phyloP scores from a whole-genome alignment of 2,888 invertebrate species.

The Drosophila pegasa region DNA sequence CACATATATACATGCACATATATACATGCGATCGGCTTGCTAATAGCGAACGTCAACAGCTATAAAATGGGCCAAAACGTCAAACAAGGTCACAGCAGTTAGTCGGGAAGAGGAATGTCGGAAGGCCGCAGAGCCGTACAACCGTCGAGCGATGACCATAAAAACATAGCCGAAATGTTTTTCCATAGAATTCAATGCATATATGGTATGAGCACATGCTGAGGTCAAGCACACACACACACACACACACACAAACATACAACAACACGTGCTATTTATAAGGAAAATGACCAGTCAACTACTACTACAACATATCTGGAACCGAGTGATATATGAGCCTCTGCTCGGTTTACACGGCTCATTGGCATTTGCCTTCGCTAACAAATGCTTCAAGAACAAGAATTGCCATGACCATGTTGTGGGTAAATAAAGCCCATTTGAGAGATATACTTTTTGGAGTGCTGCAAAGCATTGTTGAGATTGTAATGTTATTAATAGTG shows the following conservation, averaged over 20 bases:
- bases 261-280: slow-evolving; percentile 14
- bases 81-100: slow-evolving; percentile 71
- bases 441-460: slow-evolving; percentile 1
- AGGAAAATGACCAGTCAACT: slow-evolving; percentile 11
- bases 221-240: slow-evolving; percentile 5
- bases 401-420: slow-evolving; percentile 13
- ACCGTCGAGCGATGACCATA: slow-evolving; percentile 47
- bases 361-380: slow-evolving; percentile 21
- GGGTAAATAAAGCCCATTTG: slow-evolving; percentile 2
- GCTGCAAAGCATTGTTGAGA: not conserved
- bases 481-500: not conserved
- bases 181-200: slow-evolving; percentile 53
- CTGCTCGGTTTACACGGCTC: slow-evolving; percentile 10
- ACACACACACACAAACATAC: not conserved
- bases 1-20: not conserved
- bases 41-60: slow-evolving; percentile 69
- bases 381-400: not conserved
- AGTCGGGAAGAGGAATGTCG: slow-evolving; percentile 25
- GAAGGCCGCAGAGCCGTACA: slow-evolving; percentile 2
- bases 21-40: slow-evolving; percentile 29
- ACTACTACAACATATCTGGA: slow-evolving; percentile 3
- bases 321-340: slow-evolving; percentile 4
- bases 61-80: slow-evolving; percentile 36
- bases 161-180: slow-evolving; percentile 49
- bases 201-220: slow-evolving; percentile 8